Evolutionary conservation across 2,888 invertebrate species (phyloP).

Genomic region (Harmothoe impar): DNA sequence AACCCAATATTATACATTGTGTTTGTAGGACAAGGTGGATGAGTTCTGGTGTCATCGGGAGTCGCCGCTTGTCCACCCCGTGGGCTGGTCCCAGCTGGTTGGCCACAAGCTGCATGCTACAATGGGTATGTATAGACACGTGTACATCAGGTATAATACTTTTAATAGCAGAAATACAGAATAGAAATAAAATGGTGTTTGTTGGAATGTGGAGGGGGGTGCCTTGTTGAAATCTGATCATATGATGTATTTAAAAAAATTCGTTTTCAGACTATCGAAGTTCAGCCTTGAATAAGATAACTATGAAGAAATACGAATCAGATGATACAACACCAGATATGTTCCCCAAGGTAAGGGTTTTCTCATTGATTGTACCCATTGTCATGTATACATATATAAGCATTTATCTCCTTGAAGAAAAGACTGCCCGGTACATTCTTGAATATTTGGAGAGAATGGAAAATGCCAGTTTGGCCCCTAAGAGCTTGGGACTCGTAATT

Average conservation of each 20-base stretch:
- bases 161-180: too few relatives aligned
- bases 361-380: not conserved
- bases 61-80: conserved; percentile 96
- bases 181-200: not conserved
- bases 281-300: conserved; percentile 81
- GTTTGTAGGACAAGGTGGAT: conserved; percentile 76
- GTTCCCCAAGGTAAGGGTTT: conserved; percentile 77
- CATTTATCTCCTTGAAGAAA: too few relatives aligned
- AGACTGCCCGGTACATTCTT: too few relatives aligned
- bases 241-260: not conserved
- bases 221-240: not conserved
- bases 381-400: too few relatives aligned
- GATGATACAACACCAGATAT: conserved; percentile 89
- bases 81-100: conserved; percentile 96
- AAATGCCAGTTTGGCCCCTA: too few relatives aligned
- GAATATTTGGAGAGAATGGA: too few relatives aligned
- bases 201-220: not conserved
- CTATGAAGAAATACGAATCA: conserved; percentile 88
- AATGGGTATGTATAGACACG: conserved; percentile 76
- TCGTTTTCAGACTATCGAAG: conserved; percentile 81
- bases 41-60: conserved; percentile 99
- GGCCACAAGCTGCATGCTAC: conserved; percentile 95
- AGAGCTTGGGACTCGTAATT: too few relatives aligned
- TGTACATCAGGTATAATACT: not conserved
- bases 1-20: not conserved